Percentiles rank a stretch among this genome's conserved stretches.
Conservation (phyloP, 2,888 invertebrate genomes). For the Drosophila multiciliata region DNA sequence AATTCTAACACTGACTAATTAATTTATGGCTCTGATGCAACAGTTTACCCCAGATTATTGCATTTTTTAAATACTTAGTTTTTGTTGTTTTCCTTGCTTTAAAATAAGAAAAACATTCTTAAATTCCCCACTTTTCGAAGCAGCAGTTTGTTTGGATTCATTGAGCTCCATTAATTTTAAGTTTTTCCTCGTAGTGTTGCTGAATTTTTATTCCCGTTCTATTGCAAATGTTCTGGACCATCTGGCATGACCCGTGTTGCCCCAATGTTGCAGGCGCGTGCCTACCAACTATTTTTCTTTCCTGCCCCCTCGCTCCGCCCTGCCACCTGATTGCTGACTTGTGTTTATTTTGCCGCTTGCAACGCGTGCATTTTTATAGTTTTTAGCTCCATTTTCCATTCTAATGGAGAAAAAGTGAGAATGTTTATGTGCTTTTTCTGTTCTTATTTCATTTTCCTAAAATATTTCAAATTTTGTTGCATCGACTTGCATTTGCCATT, state of each 20-base stretch:
- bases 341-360: slow-evolving; percentile 54
- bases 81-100: background rate
- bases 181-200: slow-evolving; percentile 37
- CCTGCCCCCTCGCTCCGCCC: background rate
- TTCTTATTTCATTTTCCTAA: slow-evolving; percentile 37
- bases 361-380: slow-evolving; percentile 76
- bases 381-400: slow-evolving; percentile 17
- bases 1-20: background rate
- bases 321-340: background rate
- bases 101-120: background rate
- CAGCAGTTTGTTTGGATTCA: slow-evolving; percentile 35
- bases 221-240: slow-evolving; percentile 55
- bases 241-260: slow-evolving; percentile 47
- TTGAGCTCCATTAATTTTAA: slow-evolving; percentile 51
- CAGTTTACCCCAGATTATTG: background rate
- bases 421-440: slow-evolving; percentile 54
- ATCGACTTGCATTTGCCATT: slow-evolving; percentile 14
- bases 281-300: slow-evolving; percentile 46
- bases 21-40: background rate
- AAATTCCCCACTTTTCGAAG: slow-evolving; percentile 7
- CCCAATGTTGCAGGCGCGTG: slow-evolving; percentile 44
- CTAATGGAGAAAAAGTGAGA: slow-evolving; percentile 29
- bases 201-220: slow-evolving; percentile 22
- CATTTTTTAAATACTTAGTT: background rate
- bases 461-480: slow-evolving; percentile 25